phyloP scores from a whole-genome alignment of 2,888 invertebrate species.

The Archaeoteleia sp. region DNA sequence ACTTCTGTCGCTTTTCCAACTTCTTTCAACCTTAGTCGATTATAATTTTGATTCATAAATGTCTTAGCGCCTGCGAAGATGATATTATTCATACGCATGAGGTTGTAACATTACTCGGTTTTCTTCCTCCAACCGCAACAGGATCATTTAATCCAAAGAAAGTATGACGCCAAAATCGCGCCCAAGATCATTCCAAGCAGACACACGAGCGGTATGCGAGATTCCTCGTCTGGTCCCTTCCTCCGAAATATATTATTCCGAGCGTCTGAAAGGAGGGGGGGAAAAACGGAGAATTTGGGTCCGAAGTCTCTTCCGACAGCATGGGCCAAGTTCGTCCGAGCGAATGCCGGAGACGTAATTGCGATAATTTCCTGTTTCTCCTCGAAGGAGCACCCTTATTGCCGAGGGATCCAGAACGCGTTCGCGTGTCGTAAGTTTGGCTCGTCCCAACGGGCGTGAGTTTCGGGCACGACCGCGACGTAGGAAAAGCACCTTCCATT shows the following conservation, averaged over 20 bases:
- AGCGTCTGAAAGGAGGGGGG: background rate
- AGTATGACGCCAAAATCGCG: slow-evolving; percentile 15
- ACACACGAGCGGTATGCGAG: slow-evolving; percentile 38
- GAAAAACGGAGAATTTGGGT: slow-evolving; percentile 17
- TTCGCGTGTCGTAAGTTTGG: slow-evolving; percentile 67
- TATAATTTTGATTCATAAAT: too few relatives aligned
- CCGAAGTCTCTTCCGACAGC: slow-evolving; percentile 11
- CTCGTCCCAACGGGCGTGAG: slow-evolving; percentile 55
- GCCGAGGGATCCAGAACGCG: slow-evolving; percentile 55
- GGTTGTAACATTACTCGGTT: slow-evolving; percentile 1
- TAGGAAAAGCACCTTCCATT: slow-evolving; percentile 56
- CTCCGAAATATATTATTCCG: slow-evolving; percentile 18
- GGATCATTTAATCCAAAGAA: slow-evolving; percentile 24
- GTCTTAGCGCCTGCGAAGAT: too few relatives aligned
- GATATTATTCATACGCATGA: too few relatives aligned
- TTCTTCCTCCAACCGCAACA: slow-evolving; percentile 6
- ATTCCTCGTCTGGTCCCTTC: slow-evolving; percentile 18
- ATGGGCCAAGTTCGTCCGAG: slow-evolving; percentile 14
- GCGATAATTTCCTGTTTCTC: slow-evolving; percentile 60
- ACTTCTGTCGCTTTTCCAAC: too few relatives aligned
- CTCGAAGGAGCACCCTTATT: slow-evolving; percentile 53
- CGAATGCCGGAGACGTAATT: slow-evolving; percentile 55
- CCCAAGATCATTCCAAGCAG: slow-evolving; percentile 10
- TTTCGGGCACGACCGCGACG: slow-evolving; percentile 52
- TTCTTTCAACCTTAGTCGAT: too few relatives aligned